Percentiles rank a stretch among this genome's conserved stretches.
phyloP scores from a whole-genome alignment of 1,140 invertebrate species.

The Formica exsecta region DNA sequence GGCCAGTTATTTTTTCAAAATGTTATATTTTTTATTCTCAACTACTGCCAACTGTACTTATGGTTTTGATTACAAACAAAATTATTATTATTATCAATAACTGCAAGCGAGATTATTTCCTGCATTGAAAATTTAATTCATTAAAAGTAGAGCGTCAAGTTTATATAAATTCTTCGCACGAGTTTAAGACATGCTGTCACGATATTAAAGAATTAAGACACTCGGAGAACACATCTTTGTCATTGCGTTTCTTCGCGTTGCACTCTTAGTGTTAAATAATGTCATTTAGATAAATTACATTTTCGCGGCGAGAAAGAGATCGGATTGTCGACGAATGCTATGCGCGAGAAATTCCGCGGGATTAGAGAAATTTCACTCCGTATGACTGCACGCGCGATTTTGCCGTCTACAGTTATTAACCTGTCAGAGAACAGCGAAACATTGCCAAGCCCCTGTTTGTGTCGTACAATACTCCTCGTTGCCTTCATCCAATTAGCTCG shows the following conservation, averaged over 20 bases:
- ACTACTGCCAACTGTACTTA: too few species aligned
- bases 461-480: slow-evolving; percentile 22
- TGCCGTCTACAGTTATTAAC: slow-evolving; percentile 52
- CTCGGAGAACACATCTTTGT: background rate
- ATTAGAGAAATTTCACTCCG: slow-evolving; percentile 40
- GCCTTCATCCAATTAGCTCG: slow-evolving; percentile 48
- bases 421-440: slow-evolving; percentile 43
- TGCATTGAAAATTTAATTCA: too few species aligned
- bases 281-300: slow-evolving; percentile 43
- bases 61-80: too few species aligned
- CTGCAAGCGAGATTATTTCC: background rate
- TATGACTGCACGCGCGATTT: background rate
- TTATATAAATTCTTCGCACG: background rate
- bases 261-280: slow-evolving; percentile 14
- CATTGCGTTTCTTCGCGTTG: background rate
- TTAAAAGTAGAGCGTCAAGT: too few species aligned
- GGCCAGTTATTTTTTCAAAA: too few species aligned
- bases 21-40: too few species aligned
- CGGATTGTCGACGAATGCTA: background rate
- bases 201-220: background rate
- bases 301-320: slow-evolving; percentile 9
- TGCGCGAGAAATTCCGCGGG: slow-evolving; percentile 28
- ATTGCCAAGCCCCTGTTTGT: slow-evolving; percentile 38
- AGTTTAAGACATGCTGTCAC: background rate
- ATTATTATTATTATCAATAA: too few species aligned